Evolutionary conservation across 2,888 invertebrate genomes (phyloP).

Genomic region (Fissipunctia ypsillon): DNA sequence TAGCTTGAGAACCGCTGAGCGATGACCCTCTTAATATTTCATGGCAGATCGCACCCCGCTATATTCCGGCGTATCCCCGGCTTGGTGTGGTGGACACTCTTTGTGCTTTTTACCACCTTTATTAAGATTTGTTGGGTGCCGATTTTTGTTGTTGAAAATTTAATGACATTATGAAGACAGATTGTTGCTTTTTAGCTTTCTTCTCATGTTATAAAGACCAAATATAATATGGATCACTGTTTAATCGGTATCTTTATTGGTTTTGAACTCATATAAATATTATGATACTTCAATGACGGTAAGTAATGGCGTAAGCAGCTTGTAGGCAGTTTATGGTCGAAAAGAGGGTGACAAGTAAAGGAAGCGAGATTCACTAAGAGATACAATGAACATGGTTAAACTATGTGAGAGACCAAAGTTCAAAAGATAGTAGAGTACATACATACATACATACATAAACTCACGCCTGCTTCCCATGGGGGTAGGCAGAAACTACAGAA

Average conservation of each 20-base stretch:
- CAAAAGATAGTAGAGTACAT: conserved; percentile 6
- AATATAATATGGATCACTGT: background rate
- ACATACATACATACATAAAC: too few species aligned
- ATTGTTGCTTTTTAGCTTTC: conserved; percentile 9
- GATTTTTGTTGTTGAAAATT: conserved; percentile 49
- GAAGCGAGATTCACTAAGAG: conserved; percentile 29
- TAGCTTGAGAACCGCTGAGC: conserved; percentile 76
- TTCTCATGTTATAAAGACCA: background rate
- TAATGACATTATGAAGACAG: conserved; percentile 31
- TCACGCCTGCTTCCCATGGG: too few species aligned
- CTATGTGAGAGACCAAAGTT: background rate
- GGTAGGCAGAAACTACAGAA: too few species aligned
- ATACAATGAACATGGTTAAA: conserved; percentile 20
- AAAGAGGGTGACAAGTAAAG: conserved; percentile 40
- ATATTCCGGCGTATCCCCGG: conserved; percentile 52
- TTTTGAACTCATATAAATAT: conserved; percentile 28
- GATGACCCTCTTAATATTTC: conserved; percentile 84
- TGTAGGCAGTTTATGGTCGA: background rate
- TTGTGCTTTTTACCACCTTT: conserved; percentile 64
- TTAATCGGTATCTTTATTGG: background rate
- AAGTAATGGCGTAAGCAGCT: conserved; percentile 33
- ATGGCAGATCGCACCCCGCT: conserved; percentile 78
- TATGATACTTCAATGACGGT: conserved; percentile 9
- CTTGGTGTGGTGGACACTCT: conserved; percentile 55
- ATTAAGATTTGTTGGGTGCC: conserved; percentile 66